These are phyloP conservation scores for Empis stercorea DNA, from an alignment of 2,888 invertebrate species.

Conservation along the genomic window DNA sequence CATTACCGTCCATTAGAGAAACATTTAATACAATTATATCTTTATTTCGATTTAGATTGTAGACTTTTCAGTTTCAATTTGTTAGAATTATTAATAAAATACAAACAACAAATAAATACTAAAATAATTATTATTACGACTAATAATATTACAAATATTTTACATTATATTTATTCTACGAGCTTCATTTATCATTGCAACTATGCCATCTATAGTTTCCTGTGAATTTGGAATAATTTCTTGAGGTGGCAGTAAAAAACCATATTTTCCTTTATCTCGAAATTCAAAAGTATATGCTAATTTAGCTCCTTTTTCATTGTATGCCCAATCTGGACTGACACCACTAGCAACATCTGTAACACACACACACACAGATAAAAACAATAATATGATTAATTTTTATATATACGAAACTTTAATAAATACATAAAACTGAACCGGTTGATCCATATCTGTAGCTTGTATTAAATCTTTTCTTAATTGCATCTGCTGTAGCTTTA, in stretches of 20 bases:
- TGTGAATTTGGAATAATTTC: conserved; percentile 48
- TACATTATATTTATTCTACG: background rate
- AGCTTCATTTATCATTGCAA: conserved; percentile 27
- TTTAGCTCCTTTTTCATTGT: conserved; percentile 37
- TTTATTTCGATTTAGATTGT: conserved; percentile 70
- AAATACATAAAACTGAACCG: conserved; percentile 42
- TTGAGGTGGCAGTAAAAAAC: conserved; percentile 52
- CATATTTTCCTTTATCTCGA: conserved; percentile 53
- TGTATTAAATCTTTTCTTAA: conserved; percentile 39
- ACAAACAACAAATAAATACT: no score
- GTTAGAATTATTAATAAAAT: no score
- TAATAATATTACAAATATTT: no score
- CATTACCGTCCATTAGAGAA: conserved; percentile 77
- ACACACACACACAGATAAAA: no score
- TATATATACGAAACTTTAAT: no score
- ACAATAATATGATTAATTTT: no score
- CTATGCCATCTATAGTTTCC: conserved; percentile 44
- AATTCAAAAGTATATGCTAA: conserved; percentile 45
- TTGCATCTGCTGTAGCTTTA: conserved; percentile 39
- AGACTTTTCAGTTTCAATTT: no score
- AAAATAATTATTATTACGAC: no score
- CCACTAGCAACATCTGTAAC: conserved; percentile 36
- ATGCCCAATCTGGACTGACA: conserved; percentile 41
- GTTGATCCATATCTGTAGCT: conserved; percentile 41
- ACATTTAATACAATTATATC: conserved; percentile 70